Percentiles rank a stretch among this genome's conserved stretches.
These are phyloP conservation scores for Oenanthe melanoleuca DNA, from an alignment of 2,113 vertebrate genomes.

Conservation along the genomic window DNA sequence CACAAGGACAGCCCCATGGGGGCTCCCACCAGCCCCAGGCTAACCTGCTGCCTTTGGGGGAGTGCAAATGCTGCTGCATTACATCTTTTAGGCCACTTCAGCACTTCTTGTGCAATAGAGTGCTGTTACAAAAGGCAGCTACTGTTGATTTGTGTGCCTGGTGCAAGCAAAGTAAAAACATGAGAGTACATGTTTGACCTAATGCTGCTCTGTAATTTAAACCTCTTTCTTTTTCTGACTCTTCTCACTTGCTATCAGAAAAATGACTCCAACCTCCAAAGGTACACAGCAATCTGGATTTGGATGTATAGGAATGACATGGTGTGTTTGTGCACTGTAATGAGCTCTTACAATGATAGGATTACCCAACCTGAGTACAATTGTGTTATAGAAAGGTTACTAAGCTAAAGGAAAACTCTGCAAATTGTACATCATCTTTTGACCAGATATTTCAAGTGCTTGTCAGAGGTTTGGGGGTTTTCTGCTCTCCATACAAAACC, in stretches of 20 bases:
- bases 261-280: neutral
- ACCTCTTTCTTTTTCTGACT: neutral
- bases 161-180: neutral
- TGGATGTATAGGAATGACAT: neutral
- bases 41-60: neutral
- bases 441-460: neutral
- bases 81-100: fast-evolving
- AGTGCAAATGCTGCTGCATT: neutral
- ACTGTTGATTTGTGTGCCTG: neutral
- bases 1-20: neutral
- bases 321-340: neutral
- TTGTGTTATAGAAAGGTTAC: neutral
- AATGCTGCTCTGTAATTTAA: neutral
- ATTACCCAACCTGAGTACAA: neutral
- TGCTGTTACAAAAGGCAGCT: neutral
- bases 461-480: fast-evolving
- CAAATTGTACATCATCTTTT: neutral
- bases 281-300: neutral
- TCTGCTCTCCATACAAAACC: neutral
- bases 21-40: neutral
- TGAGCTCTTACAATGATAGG: neutral
- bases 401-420: neutral
- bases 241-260: neutral
- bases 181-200: neutral
- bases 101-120: neutral